Evolutionary conservation across 2,113 vertebrate genomes (phyloP).

Genomic region (Pionites leucogaster): DNA sequence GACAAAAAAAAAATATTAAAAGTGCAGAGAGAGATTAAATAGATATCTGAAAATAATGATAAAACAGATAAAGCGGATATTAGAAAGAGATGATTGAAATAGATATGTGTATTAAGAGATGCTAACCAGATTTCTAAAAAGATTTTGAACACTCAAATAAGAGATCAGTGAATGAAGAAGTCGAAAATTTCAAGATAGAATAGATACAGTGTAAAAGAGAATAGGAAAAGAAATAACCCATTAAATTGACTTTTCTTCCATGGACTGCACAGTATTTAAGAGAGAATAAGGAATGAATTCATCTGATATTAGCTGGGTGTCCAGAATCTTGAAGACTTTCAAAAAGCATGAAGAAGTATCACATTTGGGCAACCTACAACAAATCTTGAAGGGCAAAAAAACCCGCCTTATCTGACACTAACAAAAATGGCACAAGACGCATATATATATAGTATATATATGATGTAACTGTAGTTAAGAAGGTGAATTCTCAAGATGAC

Average conservation of each 20-base stretch:
- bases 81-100: slow-evolving; percentile 41
- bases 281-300: slow-evolving; percentile 10
- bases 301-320: neutral
- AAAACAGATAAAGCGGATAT: slow-evolving; percentile 28
- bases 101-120: neutral
- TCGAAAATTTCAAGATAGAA: neutral
- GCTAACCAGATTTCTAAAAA: neutral
- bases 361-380: neutral
- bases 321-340: neutral
- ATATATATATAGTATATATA: neutral
- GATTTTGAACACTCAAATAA: neutral
- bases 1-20: slow-evolving; percentile 38
- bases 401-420: neutral
- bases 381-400: neutral
- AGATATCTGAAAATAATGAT: slow-evolving; percentile 17
- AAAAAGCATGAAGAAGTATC: neutral
- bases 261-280: neutral
- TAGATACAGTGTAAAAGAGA: neutral
- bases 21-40: slow-evolving; percentile 6
- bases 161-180: slow-evolving; percentile 28
- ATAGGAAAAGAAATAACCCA: slow-evolving; percentile 8
- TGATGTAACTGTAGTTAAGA: neutral
- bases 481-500: neutral
- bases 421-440: neutral
- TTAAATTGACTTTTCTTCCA: slow-evolving; percentile 34